phyloP scores from a whole-genome alignment of 2,888 invertebrate species.

The Camptogramma bilineatum region DNA sequence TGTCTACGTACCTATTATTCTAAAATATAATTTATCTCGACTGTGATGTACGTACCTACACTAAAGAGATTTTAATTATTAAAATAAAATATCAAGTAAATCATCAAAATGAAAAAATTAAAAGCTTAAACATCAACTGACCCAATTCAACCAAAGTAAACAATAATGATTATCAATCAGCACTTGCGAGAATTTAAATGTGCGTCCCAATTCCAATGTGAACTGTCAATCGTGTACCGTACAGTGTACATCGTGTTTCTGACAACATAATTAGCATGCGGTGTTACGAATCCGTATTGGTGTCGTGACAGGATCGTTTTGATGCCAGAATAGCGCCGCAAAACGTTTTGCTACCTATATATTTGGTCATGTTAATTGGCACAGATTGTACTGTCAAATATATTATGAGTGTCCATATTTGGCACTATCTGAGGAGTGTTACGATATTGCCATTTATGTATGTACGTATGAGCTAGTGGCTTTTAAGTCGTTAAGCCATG shows the following conservation, averaged over 20 bases:
- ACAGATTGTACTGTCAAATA: not conserved
- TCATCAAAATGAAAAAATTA: constrained; percentile 1
- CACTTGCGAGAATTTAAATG: constrained; percentile 41
- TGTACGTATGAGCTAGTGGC: too few species aligned
- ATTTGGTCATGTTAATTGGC: not conserved
- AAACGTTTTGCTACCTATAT: not conserved
- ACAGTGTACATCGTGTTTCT: constrained; percentile 48
- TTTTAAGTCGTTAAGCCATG: too few species aligned
- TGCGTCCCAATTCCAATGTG: constrained; percentile 47
- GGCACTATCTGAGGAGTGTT: not conserved
- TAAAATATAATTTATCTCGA: too few species aligned
- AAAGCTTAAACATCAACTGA: too few species aligned
- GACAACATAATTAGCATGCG: constrained; percentile 61
- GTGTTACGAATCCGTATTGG: constrained; percentile 58
- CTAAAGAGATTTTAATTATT: not conserved
- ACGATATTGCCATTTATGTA: not conserved
- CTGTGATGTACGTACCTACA: too few species aligned
- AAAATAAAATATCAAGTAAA: not conserved
- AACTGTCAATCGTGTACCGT: constrained; percentile 40
- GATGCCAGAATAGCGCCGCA: constrained; percentile 9
- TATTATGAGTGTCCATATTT: not conserved
- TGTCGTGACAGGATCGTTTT: constrained; percentile 50
- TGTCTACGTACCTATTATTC: too few species aligned
- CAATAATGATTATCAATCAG: constrained; percentile 29
- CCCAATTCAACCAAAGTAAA: constrained; percentile 23